Conservation (phyloP, 2,888 invertebrate genomes). For the Meiosimyza decipiens region DNA sequence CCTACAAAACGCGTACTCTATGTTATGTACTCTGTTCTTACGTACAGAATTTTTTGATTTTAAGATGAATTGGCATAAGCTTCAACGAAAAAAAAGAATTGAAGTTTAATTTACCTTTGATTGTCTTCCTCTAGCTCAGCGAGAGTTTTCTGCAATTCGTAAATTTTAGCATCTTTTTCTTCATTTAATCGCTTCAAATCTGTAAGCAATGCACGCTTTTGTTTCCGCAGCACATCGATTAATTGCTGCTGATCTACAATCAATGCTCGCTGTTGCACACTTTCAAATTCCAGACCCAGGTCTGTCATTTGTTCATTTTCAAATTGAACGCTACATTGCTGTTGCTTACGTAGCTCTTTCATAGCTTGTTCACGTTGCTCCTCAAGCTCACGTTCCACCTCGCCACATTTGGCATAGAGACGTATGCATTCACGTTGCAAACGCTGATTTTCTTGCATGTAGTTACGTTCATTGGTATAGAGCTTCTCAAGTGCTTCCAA, state of each 20-base stretch:
- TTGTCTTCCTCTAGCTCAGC: conserved; percentile 61
- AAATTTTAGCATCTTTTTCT: conserved; percentile 56
- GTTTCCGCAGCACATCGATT: conserved; percentile 60
- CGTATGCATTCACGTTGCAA: conserved; percentile 59
- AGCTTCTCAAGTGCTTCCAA: conserved; percentile 62
- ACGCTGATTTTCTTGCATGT: conserved; percentile 61
- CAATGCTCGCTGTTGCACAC: conserved; percentile 53
- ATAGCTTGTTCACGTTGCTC: conserved; percentile 38
- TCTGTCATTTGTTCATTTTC: background rate
- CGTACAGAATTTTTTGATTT: too few relatives aligned
- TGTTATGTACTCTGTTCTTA: too few relatives aligned
- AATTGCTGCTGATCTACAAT: conserved; percentile 59
- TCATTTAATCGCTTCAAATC: conserved; percentile 55
- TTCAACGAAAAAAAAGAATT: too few relatives aligned
- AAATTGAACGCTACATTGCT: background rate
- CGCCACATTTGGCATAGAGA: conserved; percentile 54
- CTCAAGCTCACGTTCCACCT: conserved; percentile 52
- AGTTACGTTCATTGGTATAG: conserved; percentile 63
- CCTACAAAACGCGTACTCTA: too few relatives aligned
- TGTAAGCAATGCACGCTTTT: conserved; percentile 57
- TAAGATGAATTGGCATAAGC: too few relatives aligned
- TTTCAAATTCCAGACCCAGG: conserved; percentile 49
- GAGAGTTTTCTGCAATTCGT: conserved; percentile 54
- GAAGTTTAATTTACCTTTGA: conserved; percentile 40
- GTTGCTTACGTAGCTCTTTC: conserved; percentile 18